Conservation (phyloP, 1,140 invertebrate genomes). For the Drosophila athabasca region DNA sequence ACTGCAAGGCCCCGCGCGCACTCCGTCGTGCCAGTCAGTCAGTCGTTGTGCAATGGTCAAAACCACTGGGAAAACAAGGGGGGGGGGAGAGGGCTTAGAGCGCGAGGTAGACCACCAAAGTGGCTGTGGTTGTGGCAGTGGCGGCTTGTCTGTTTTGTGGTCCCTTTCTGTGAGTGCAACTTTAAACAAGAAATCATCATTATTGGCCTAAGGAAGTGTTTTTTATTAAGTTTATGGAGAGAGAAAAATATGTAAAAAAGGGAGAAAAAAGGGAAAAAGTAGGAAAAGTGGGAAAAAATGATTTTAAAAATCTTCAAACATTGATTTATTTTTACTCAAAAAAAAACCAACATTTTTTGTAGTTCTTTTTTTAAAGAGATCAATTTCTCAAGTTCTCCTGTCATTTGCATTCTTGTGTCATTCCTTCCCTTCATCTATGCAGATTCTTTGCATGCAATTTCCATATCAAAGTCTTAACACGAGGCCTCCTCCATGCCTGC, state of each 20-base stretch:
- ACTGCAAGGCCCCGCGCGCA: conserved; percentile 20
- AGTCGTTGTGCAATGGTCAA: conserved; percentile 48
- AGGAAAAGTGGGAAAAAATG: too few species aligned
- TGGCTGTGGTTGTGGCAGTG: conserved; percentile 32
- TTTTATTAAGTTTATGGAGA: conserved; percentile 5
- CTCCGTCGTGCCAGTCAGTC: too few species aligned
- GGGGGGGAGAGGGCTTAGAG: not conserved
- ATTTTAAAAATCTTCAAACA: not conserved
- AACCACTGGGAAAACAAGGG: too few species aligned
- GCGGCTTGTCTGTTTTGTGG: conserved; percentile 39
- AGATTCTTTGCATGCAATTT: conserved; percentile 35
- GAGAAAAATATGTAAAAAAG: not conserved
- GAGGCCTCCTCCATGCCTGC: not conserved
- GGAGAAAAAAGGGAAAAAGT: too few species aligned
- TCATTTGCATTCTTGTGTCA: not conserved
- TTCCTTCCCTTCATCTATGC: conserved; percentile 2
- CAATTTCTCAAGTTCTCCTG: not conserved
- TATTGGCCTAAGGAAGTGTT: conserved; percentile 21
- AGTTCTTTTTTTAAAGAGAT: not conserved
- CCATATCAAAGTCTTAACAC: conserved; percentile 69
- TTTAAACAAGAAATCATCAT: conserved; percentile 23
- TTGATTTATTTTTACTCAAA: too few species aligned
- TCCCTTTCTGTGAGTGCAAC: conserved; percentile 28
- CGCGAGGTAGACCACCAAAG: conserved; percentile 37
- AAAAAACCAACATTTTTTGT: too few species aligned